Conservation (phyloP, 2,888 invertebrate species). For the Polyommatus iphigenia region DNA sequence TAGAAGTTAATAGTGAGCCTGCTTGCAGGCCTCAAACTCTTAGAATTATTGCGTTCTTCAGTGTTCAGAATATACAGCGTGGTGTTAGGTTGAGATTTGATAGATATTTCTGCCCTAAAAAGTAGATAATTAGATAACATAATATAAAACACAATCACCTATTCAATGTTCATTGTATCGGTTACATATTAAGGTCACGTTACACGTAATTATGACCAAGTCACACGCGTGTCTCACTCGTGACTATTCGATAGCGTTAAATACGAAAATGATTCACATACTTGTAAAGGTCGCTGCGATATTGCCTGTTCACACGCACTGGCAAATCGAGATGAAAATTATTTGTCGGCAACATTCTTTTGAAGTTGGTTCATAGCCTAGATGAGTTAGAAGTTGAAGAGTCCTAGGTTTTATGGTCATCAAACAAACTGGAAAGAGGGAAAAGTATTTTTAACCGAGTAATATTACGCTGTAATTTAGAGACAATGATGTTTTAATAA, state of each 20-base stretch:
- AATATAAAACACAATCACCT: neutral
- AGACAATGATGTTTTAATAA: too few relatives aligned
- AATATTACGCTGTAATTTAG: too few relatives aligned
- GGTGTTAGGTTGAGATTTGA: too few relatives aligned
- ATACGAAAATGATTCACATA: constrained; percentile 40
- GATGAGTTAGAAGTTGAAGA: neutral
- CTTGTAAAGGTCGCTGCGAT: constrained; percentile 36
- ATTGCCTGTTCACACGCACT: constrained; percentile 20
- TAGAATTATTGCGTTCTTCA: too few relatives aligned
- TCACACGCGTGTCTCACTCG: constrained; percentile 31
- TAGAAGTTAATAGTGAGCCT: too few relatives aligned
- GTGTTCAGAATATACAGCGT: too few relatives aligned
- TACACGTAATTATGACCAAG: neutral
- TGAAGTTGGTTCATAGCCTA: neutral
- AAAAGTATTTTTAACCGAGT: too few relatives aligned
- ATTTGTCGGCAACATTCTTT: neutral
- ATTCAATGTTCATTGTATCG: neutral
- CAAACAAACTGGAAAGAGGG: too few relatives aligned
- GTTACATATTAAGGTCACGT: constrained; percentile 12
- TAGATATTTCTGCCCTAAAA: too few relatives aligned
- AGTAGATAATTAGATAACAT: too few relatives aligned
- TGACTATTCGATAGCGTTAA: constrained; percentile 41
- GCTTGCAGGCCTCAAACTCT: too few relatives aligned
- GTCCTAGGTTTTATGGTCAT: too few relatives aligned
- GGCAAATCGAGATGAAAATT: neutral